Base-by-base conservation (phyloP, 2,888 invertebrate genomes). In the Drosophila antonietae region DNA sequence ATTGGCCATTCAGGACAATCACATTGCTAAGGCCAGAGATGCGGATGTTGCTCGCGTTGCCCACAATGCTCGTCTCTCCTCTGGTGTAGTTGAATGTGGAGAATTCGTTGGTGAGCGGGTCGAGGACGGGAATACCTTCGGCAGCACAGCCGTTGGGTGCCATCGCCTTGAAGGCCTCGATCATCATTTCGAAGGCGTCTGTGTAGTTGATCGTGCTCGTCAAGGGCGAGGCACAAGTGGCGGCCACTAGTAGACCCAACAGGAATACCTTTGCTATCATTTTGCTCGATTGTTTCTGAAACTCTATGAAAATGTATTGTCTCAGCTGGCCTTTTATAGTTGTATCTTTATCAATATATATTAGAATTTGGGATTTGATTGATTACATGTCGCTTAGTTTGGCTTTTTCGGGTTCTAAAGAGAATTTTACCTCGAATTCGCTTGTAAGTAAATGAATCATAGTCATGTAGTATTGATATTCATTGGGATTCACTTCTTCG, bases 101-200 rank as follows among this genome's bases (percentile, higher is more conserved):
- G 52, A 69, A 78, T 6, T 74, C 63, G 18, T 47, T 41, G n/a
- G 31, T 74, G 33, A 73, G 37, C 0, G 90, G 90, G 7, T 80
- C 89, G 60, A 90, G 23, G 1, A 75, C 69, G 0, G 90, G 90
- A 2, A 91, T 65, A 3, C 64, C 55, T 8, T 73, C 43, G 0
- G 69, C 20, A 0, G 81, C 52, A 73, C 76, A 89, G 39, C 91
- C 90, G 41, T 90, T 90, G 12, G 90, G 89, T 80, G 88, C 85
- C 14, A 89, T 73, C 0, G 68, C 72, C 47, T 78, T 68, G 37
- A 80, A 77, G 6, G 89, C 75, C 4, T 18, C 23, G 0, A 78
- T 33, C 43, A 72, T 80, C 43, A 59, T 70, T 4, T 37, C n/a
- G 7, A 84, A 23, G 8, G 90, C 81, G 0, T 79, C 68, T n/a